Evolutionary conservation across 2,888 invertebrate genomes (phyloP).

Genomic region (Calameuta idolon): DNA sequence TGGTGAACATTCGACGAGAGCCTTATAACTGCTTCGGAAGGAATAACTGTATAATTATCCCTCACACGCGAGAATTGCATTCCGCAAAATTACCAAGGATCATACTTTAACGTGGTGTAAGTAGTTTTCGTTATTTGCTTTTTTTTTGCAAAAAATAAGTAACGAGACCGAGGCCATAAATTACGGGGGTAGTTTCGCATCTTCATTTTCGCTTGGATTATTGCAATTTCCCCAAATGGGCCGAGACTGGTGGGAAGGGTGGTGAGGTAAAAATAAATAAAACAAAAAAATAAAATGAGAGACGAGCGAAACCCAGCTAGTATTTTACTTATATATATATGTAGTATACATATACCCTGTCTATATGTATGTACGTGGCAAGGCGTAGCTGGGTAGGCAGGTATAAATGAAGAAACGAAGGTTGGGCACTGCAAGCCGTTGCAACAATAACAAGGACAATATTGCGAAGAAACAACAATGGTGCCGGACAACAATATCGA

Average conservation of each 20-base stretch:
- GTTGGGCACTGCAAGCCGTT: neutral
- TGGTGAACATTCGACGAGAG: neutral
- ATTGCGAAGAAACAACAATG: conserved; percentile 18
- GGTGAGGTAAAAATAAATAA: neutral
- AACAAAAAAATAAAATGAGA: neutral
- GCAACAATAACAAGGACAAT: conserved; percentile 15
- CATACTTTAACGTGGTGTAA: neutral
- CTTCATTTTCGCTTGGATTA: neutral
- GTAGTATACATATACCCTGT: neutral
- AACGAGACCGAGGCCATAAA: neutral
- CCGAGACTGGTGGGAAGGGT: neutral
- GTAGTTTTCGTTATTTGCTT: too few species aligned
- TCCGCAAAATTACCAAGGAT: neutral
- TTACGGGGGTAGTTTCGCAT: neutral
- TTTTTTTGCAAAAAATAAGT: neutral
- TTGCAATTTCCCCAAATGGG: neutral
- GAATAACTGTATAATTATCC: neutral
- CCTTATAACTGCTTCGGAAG: neutral
- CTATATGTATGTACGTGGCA: neutral
- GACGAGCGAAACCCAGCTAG: neutral
- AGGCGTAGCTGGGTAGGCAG: neutral
- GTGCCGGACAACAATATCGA: conserved; percentile 19
- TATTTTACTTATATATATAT: neutral
- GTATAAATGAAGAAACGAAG: neutral
- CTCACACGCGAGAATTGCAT: neutral